A percentile compares a stretch with the other conserved stretches of the same genome.
Conservation (phyloP, 1,140 invertebrate genomes). For the Heliconius hewitsoni region DNA sequence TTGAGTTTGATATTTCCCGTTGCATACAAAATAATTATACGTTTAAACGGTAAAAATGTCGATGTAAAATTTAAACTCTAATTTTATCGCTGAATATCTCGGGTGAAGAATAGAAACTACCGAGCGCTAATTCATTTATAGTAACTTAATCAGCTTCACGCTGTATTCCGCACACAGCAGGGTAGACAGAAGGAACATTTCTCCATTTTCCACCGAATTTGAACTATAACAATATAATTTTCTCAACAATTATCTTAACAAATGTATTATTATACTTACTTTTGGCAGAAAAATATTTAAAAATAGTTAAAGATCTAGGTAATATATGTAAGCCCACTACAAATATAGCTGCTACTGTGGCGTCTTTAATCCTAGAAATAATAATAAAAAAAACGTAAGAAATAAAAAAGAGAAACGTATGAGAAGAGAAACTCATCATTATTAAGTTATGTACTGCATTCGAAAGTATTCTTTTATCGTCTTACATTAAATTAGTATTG, state of each 20-base stretch:
- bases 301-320: conserved; percentile 49
- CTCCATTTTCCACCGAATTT: background rate
- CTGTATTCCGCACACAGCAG: too few relatives aligned
- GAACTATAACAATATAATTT: background rate
- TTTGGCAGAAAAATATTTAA: conserved; percentile 44
- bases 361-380: conserved; percentile 61
- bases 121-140: too few relatives aligned
- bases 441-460: background rate
- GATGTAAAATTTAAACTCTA: too few relatives aligned
- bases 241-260: background rate
- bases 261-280: conserved; percentile 40
- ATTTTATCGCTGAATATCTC: too few relatives aligned
- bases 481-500: too few relatives aligned
- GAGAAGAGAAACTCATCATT: background rate
- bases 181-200: too few relatives aligned
- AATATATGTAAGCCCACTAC: conserved; percentile 50
- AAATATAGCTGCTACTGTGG: conserved; percentile 57
- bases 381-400: background rate
- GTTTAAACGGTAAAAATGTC: too few relatives aligned
- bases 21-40: too few relatives aligned
- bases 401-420: background rate
- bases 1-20: too few relatives aligned
- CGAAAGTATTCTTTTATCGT: too few relatives aligned
- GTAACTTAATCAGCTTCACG: too few relatives aligned
- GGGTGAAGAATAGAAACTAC: too few relatives aligned